Evolutionary conservation across 35 echinoderm and acorn worm species (phyloP), one percentile per base, ranked within the genome.

Genomic region (Eucidaris tribuloides): DNA sequence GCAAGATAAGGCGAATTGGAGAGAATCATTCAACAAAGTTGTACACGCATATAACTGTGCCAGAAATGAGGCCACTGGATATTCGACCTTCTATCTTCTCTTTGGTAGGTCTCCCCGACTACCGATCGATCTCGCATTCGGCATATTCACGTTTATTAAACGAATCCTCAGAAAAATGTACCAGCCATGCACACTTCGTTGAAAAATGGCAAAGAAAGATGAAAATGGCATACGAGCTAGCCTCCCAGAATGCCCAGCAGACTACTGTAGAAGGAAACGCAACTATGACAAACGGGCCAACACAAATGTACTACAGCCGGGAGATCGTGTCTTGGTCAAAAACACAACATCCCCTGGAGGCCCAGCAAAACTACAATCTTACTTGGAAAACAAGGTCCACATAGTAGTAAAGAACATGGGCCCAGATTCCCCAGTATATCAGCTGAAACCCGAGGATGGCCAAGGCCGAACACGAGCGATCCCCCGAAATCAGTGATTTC

Each of bases 31-130:
- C 24, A 41, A 81, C 48, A 87, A 81, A 46, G 49, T 92, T 7
- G 84, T 92, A 7, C 90, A 92, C 78, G 90, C 90, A 17, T 92
- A 87, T 65, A 92, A 92, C 55, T 87, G 84, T 30, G 87, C 90
- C 1, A 71, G 64, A 23, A 81, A 82, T 82, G 84, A 86, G 1
- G 42, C 90, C 76, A 92, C 84, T 15, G 83, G 84, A 4, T 92
- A n/a, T 62, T 87, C 91, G 19, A 84, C 85, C 4, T 44, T 42
- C 42, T 54, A 25, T 55, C 77, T 80, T 33, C 77, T 80, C 14
- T 80, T 45, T 28, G 77, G 77, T 48, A 19, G 77, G 0, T 49
- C 19, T 17, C 77, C 77, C 7, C 41, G 77, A 29, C 77, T 80
- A 14, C 77, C 77, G 7, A 44, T 80, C 7, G 77, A 80, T 31